These are phyloP conservation scores for Orthosia gothica DNA, from an alignment of 2,888 invertebrate genomes.

Conservation along the genomic window DNA sequence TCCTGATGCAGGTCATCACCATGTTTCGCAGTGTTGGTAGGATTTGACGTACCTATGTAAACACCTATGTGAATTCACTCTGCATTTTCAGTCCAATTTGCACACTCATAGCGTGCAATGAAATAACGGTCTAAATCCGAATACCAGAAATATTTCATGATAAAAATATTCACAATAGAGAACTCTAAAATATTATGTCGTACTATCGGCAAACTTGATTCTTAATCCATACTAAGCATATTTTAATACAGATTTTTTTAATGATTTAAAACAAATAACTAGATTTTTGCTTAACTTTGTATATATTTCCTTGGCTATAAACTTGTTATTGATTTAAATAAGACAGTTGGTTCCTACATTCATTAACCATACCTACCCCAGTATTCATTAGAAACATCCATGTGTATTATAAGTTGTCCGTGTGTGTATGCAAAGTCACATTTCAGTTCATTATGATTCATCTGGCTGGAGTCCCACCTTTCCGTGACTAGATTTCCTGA, in stretches of 20 bases:
- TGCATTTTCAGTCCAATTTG: conserved; percentile 8
- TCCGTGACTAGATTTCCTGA: background rate
- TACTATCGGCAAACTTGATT: no score
- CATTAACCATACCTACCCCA: background rate
- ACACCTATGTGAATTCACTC: background rate
- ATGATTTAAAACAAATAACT: no score
- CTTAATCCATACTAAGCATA: no score
- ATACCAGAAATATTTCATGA: conserved; percentile 2
- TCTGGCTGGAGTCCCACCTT: background rate
- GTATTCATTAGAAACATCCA: background rate
- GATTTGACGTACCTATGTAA: background rate
- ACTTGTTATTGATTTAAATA: no score
- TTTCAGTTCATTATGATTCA: conserved; percentile 5
- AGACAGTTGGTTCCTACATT: no score
- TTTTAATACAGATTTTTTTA: no score
- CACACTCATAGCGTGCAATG: background rate
- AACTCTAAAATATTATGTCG: conserved; percentile 2
- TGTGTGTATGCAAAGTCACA: conserved; percentile 8
- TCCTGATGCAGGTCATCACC: no score
- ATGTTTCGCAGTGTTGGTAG: background rate
- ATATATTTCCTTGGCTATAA: no score
- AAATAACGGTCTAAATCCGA: background rate
- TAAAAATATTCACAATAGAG: conserved; percentile 12
- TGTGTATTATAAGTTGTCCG: background rate
- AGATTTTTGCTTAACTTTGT: no score